Conservation (phyloP, 2,888 invertebrate genomes). For the Cataglyphis livida region DNA sequence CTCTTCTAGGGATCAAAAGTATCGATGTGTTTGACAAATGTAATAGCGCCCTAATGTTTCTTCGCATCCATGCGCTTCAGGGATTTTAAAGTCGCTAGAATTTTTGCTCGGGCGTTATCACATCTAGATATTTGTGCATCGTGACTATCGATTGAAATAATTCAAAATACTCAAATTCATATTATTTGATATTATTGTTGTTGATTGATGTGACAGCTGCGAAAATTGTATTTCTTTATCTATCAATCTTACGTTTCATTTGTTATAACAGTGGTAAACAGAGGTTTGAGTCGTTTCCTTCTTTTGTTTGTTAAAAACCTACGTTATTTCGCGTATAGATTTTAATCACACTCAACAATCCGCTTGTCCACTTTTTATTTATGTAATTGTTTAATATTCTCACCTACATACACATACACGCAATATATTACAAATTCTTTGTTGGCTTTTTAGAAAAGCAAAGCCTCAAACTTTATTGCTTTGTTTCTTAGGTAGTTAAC, state of each 20-base stretch:
- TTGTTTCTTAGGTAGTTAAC: background rate
- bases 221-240: background rate
- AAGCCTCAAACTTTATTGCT: background rate
- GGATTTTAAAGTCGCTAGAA: background rate
- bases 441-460: background rate
- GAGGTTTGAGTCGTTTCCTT: background rate
- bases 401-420: background rate
- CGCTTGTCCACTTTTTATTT: background rate
- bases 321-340: background rate
- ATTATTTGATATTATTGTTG: background rate
- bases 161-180: too few relatives aligned
- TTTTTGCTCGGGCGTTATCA: background rate
- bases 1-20: background rate
- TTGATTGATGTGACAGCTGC: background rate
- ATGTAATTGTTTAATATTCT: background rate
- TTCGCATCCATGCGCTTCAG: background rate
- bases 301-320: background rate
- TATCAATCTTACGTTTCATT: background rate
- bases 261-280: background rate
- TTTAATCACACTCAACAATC: background rate
- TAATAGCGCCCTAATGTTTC: background rate
- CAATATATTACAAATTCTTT: background rate
- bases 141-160: background rate
- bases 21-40: background rate
- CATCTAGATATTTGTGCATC: background rate